A percentile compares a stretch with the other conserved stretches of the same genome.
Evolutionary conservation across 1,140 invertebrate genomes (phyloP).

Genomic region (Marisa cornuarietis): DNA sequence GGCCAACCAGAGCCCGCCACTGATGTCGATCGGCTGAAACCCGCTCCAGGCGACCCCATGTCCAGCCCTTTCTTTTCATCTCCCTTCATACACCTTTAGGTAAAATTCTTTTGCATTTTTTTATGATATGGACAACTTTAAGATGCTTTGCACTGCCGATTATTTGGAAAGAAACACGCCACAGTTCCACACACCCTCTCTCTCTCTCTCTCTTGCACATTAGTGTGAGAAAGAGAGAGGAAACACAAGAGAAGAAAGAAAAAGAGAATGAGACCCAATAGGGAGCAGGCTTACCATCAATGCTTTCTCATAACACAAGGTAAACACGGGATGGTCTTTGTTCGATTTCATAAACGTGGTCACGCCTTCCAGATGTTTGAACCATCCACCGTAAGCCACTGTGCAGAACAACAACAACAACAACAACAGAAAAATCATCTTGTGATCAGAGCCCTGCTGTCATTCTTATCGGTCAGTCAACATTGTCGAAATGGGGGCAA

Average conservation of each 20-base stretch:
- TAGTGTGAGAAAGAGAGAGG: not conserved
- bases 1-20: too few relatives aligned
- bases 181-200: not conserved
- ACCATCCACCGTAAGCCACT: conserved; percentile 14
- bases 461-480: too few relatives aligned
- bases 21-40: too few relatives aligned
- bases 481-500: too few relatives aligned
- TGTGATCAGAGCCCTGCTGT: too few relatives aligned
- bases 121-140: too few relatives aligned
- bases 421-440: not conserved
- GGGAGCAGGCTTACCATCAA: not conserved
- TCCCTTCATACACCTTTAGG: too few relatives aligned
- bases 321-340: not conserved
- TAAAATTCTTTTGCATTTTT: too few relatives aligned
- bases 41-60: too few relatives aligned
- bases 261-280: conserved; percentile 1
- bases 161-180: too few relatives aligned
- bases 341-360: not conserved
- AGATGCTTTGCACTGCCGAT: too few relatives aligned
- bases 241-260: not conserved
- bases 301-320: conserved; percentile 8
- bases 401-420: not conserved
- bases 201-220: not conserved
- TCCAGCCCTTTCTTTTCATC: too few relatives aligned
- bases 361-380: conserved; percentile 9